Evolutionary conservation across 1,140 invertebrate species (phyloP), one percentile per base, ranked within the genome.

Genomic region (honey bee (Apis mellifera)): DNA sequence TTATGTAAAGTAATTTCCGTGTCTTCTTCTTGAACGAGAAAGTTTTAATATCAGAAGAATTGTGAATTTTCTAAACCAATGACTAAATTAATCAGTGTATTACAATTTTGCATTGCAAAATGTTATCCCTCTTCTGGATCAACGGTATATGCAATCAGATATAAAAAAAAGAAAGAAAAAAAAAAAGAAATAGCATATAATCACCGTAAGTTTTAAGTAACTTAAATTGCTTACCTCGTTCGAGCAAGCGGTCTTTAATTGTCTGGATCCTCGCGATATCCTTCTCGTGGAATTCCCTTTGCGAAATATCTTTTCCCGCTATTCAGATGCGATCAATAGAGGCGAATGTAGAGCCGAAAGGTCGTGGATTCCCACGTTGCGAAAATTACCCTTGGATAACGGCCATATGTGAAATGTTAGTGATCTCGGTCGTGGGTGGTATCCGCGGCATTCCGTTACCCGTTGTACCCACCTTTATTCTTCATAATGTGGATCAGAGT

Each of bases 401-500:
- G 83, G 59, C 80, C 71, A 75, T 85, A 77, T 76, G 81, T 59
- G 83, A 90, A 89, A 85, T 80, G 84, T 75, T 82, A 85, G 87
- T 76, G 80, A 84, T 88, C 82, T 78, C 79, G 48, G 69, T 50
- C 54, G 89, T 85, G 65, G 83, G 87, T 86, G 86, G 87, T 86
- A 84, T 78, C 66, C 71, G 42, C 54, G 62, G 55, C 71, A 80
- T 91, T 82, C 90, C 90, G 90, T 91, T 91, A 89, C 62, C 86
- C 32, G 82, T 89, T 86, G 86, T 86, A 89, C 88, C 90, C 89
- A 90, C 86, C 83, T 86, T 84, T 89, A 85, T 89, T 86, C 84
- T 42, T 42, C 77, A 82, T 83, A 83, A 87, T 85, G 84, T 87
- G 78, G 84, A 89, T 90, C 88, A 88, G 74, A 83, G 68, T 84